phyloP scores from a whole-genome alignment of 1,140 invertebrate species.

The Tetragnatha versicolor region DNA sequence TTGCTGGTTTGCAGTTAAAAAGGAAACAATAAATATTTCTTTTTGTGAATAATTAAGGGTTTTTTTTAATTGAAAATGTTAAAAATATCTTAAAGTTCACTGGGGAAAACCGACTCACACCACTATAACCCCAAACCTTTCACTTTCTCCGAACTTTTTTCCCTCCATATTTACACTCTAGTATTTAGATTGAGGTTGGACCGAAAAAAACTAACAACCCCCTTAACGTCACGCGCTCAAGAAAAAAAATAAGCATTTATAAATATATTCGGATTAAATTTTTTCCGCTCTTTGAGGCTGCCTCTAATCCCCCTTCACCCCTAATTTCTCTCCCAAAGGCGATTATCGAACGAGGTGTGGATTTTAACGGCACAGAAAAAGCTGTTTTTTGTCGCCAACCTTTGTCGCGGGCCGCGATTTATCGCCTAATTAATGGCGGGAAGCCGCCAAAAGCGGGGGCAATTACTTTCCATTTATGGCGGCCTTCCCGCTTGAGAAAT shows the following conservation, averaged over 20 bases:
- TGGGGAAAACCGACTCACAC: too few species aligned
- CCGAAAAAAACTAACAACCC: conserved; percentile 4
- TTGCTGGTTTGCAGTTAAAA: too few species aligned
- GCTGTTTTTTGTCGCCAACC: background rate
- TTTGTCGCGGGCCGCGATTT: conserved; percentile 30
- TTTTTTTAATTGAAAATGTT: too few species aligned
- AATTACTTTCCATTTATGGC: conserved; percentile 51
- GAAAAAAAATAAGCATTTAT: background rate
- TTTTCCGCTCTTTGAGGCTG: background rate
- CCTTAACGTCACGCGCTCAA: background rate
- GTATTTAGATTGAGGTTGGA: background rate
- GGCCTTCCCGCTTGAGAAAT: conserved; percentile 1
- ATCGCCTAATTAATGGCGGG: conserved; percentile 50
- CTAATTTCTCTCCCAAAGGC: conserved; percentile 45
- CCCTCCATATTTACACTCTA: conserved; percentile 20
- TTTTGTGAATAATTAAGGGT: too few species aligned
- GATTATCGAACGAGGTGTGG: conserved; percentile 18
- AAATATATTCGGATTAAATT: conserved; percentile 46
- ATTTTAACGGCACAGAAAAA: conserved; percentile 23
- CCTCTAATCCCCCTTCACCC: conserved; percentile 36
- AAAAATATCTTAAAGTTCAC: too few species aligned
- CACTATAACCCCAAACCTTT: too few species aligned
- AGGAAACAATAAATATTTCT: too few species aligned
- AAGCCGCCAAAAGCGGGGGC: conserved; percentile 22
- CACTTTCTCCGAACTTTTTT: conserved; percentile 11